Evolutionary conservation across 2,113 vertebrate genomes (phyloP), one percentile per base, ranked within the genome.

Genomic region (Glaucomys volans): DNA sequence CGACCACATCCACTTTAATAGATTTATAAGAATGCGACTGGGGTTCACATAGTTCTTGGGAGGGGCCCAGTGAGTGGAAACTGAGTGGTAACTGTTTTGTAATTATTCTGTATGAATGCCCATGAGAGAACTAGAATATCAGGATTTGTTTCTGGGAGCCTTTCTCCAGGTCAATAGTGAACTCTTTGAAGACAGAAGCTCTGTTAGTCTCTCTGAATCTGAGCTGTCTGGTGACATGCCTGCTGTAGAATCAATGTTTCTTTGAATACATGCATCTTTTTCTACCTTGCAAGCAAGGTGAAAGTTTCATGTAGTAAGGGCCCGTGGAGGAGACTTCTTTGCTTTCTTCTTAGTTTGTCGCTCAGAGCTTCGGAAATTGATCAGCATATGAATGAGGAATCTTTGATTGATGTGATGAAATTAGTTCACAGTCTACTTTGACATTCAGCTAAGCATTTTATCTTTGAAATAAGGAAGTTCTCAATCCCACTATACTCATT

Each of bases 31-130:
- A 84, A 30, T 69, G 35, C 52, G 8, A 1, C 20, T 47, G 16
- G 8, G 2, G 10, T 10, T 83, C 18, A 1, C 5, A 1, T 20
- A 14, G 4, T 26, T 12, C 4, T 8, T n/a, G 10, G 22, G 2
- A 79, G 26, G 5, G 10, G 13, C 26, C 76, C 42, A 44, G 1
- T 5, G 26, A 40, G 44, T 47, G 44, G 5, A 22, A 57, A 57
- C 54, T 57, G 6, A 57, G 54, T 80, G 40, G 13, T 35, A 42
- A 50, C 28, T 54, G 32, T 32, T 35, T 71, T 42, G 8, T n/a
- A 22, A 47, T 26, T 40, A 37, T 71, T 54, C 40, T 69, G 44
- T 35, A 84, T 87, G 67, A n/a, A 30, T 22, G 8, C 4, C 71
- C 44, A 67, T 4, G 69, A 37, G 69, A 91, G 52, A 88, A 54